Evolutionary conservation across 1,140 invertebrate genomes (phyloP), one percentile per base, ranked within the genome.

Genomic region (Apocrypta bakeri): DNA sequence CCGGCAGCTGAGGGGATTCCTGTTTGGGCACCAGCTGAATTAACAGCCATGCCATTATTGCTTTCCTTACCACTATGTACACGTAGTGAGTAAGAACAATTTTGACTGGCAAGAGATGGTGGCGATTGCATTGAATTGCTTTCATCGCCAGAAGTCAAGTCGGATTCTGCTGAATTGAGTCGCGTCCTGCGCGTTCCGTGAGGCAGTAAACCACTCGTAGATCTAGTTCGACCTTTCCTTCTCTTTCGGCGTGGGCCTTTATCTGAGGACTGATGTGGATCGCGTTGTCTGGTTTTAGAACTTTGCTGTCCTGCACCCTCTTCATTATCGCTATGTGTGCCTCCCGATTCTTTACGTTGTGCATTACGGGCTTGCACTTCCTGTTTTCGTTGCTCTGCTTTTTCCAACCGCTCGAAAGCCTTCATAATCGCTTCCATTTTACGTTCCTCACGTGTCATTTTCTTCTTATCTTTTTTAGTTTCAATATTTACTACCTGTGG

Each of bases 341-440:
- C 93, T 66, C 92, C 87, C 17, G 90, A 90, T 24, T 93, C 92
- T 61, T 92, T 93, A 6, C 93, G 86, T 78, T 93, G 91, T 0
- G 92, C 92, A 92, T 96, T 93, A 75, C 93, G 89, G 3, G 92
- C 93, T 78, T 93, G 92, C 40, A 94, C 94, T 85, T 96, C 95
- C 87, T 96, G 95, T 86, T 96, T 96, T n/a, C 95, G 91, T 75
- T 96, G 95, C 87, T 96, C 94, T 21, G 95, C 95, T 85, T 96
- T 96, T 85, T 97, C 96, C 93, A 97, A 93, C 40, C 96, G 93
- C 85, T 96, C 96, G 90, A 99, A 98, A 0, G 97, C 97, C 88
- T 98, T 97, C 94, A 99, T 96, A 84, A 98, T 98, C 0, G 97
- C 97, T 88, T 98, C 97, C 93, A 99, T 95, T 92, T 99, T 99